These are phyloP conservation scores for Syngnathus typhle DNA, from an alignment of 2,113 vertebrate genomes.

Conservation along the genomic window DNA sequence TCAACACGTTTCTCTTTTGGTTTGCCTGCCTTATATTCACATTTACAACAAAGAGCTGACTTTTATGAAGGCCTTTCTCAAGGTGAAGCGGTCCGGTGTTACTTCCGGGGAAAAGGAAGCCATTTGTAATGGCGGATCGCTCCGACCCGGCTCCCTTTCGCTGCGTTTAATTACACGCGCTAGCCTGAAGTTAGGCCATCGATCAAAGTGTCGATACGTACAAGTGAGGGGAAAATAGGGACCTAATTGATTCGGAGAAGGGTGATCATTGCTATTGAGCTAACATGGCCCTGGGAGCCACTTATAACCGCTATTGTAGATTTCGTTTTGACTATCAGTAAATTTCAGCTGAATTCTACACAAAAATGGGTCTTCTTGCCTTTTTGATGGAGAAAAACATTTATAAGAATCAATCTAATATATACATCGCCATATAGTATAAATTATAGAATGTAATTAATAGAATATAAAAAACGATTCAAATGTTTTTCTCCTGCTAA, in stretches of 20 bases:
- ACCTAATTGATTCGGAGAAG: slow-evolving; percentile 55
- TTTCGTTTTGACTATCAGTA: too few relatives aligned
- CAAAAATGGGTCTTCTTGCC: too few relatives aligned
- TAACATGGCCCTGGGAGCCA: slow-evolving; percentile 17
- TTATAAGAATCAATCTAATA: too few relatives aligned
- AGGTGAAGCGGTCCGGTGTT: slow-evolving; percentile 21
- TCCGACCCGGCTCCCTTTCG: slow-evolving; percentile 19
- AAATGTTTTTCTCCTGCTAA: too few relatives aligned
- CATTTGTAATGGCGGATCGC: slow-evolving; percentile 38
- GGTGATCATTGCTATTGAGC: slow-evolving; percentile 65
- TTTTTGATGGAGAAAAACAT: too few relatives aligned
- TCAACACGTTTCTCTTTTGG: slow-evolving; percentile 12
- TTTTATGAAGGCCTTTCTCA: slow-evolving; percentile 27
- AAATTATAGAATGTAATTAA: too few relatives aligned
- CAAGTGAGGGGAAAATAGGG: slow-evolving; percentile 54
- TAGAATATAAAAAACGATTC: too few relatives aligned
- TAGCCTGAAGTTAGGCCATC: slow-evolving; percentile 54
- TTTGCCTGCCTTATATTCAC: slow-evolving; percentile 34
- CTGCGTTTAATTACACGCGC: slow-evolving; percentile 49
- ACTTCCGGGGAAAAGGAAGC: slow-evolving; percentile 21
- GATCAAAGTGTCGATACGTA: slow-evolving; percentile 61
- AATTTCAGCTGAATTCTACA: too few relatives aligned
- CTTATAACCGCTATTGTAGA: neutral
- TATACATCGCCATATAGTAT: too few relatives aligned
- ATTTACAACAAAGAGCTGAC: slow-evolving; percentile 13